Conservation (phyloP, 2,113 vertebrate species). For the Lipotes vexillifer region DNA sequence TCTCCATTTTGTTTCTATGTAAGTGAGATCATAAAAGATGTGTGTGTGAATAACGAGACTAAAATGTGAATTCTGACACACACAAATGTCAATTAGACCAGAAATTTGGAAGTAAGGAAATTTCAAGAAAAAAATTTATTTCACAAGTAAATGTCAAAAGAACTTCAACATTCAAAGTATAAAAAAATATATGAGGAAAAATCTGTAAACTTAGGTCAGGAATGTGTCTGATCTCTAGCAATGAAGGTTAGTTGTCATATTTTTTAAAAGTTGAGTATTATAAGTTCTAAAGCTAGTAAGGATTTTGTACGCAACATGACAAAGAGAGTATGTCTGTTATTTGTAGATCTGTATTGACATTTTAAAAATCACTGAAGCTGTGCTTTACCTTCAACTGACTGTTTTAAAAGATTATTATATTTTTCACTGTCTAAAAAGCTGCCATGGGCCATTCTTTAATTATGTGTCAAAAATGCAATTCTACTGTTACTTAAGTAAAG, state of each 20-base stretch:
- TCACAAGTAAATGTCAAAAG: slow-evolving; percentile 12
- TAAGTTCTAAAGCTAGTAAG: neutral
- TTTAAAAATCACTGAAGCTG: slow-evolving; percentile 28
- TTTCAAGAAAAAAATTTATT: slow-evolving; percentile 8
- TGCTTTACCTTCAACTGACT: slow-evolving; percentile 57
- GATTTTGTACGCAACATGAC: neutral
- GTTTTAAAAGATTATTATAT: slow-evolving; percentile 44
- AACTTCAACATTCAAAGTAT: slow-evolving; percentile 18
- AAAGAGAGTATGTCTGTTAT: slow-evolving; percentile 31
- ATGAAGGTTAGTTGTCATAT: neutral
- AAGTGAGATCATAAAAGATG: neutral
- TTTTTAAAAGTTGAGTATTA: slow-evolving; percentile 7
- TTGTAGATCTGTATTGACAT: slow-evolving; percentile 48
- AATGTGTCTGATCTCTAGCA: slow-evolving; percentile 15
- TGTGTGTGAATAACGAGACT: neutral
- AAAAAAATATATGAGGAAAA: neutral
- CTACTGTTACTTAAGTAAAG: slow-evolving; percentile 58
- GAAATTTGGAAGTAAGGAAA: neutral
- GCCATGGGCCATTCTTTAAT: slow-evolving; percentile 56
- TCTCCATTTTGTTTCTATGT: neutral
- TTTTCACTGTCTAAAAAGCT: slow-evolving; percentile 55
- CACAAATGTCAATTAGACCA: neutral
- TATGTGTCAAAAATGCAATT: slow-evolving; percentile 51
- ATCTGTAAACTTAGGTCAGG: neutral
- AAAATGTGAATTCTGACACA: neutral